A percentile compares a stretch with the other conserved stretches of the same genome.
phyloP scores from a whole-genome alignment of 1,140 invertebrate species.

The Sycophila sp. region DNA sequence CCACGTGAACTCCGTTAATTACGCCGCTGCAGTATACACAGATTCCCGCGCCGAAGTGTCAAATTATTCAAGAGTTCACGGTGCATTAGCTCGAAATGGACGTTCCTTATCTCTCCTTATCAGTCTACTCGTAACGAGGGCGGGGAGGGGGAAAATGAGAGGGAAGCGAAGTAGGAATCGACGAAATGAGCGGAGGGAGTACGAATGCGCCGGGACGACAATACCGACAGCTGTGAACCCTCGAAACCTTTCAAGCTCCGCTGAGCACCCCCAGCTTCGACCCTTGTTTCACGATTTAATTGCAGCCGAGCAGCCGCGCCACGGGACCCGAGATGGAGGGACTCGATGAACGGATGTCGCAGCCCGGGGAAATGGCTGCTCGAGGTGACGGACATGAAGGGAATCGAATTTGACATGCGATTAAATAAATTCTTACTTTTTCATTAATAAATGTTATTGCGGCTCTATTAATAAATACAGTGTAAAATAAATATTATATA shows the following conservation, averaged over 20 bases:
- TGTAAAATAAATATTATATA: too few species aligned
- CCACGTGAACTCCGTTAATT: not conserved
- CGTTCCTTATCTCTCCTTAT: conserved; percentile 12
- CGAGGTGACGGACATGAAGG: not conserved
- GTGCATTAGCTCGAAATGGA: not conserved
- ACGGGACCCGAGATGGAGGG: not conserved
- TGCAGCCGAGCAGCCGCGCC: conserved; percentile 44
- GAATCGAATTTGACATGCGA: conserved; percentile 10
- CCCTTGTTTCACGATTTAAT: conserved; percentile 57
- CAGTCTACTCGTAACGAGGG: not conserved
- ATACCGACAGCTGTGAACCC: conserved; percentile 53
- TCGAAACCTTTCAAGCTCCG: conserved; percentile 43
- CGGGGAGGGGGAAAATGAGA: not conserved
- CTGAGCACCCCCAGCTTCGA: conserved; percentile 43
- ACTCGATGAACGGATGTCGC: conserved; percentile 17
- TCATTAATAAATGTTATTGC: not conserved
- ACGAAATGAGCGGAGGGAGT: conserved; percentile 20
- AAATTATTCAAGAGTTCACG: conserved; percentile 20
- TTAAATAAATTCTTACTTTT: conserved; percentile 10
- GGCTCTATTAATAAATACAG: not conserved
- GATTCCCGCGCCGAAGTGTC: not conserved
- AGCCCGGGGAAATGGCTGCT: not conserved
- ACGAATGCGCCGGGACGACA: conserved; percentile 39
- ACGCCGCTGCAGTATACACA: not conserved
- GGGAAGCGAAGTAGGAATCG: not conserved